Conservation (phyloP, 2,888 invertebrate genomes). For the Actias luna region DNA sequence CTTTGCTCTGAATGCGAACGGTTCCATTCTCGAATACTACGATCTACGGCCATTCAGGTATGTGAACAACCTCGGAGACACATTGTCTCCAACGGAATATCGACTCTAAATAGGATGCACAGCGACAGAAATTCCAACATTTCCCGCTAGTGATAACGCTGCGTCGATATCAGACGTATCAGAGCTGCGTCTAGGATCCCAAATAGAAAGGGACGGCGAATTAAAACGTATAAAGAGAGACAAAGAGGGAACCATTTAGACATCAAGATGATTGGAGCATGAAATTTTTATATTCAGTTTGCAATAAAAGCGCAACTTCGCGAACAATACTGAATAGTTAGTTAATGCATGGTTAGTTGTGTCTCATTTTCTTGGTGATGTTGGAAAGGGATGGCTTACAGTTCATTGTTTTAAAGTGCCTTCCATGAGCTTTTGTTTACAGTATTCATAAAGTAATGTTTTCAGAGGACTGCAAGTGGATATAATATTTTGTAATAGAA, state of each 20-base stretch:
- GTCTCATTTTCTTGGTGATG: slow-evolving; percentile 35
- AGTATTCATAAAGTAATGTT: slow-evolving; percentile 28
- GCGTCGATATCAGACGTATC: slow-evolving; percentile 67
- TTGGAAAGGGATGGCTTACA: slow-evolving; percentile 29
- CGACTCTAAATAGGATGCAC: slow-evolving; percentile 43
- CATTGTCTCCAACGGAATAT: slow-evolving; percentile 43
- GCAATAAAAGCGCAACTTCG: slow-evolving; percentile 66
- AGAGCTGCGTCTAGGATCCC: slow-evolving; percentile 76
- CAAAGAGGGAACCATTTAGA: slow-evolving; percentile 48
- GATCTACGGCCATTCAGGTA: slow-evolving; percentile 78
- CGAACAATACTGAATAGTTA: slow-evolving; percentile 53
- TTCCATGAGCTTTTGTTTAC: slow-evolving; percentile 31
- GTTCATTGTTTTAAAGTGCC: slow-evolving; percentile 38
- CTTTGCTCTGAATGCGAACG: slow-evolving; percentile 57
- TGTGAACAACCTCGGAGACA: slow-evolving; percentile 66
- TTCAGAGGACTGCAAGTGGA: slow-evolving; percentile 23
- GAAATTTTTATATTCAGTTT: slow-evolving; percentile 75
- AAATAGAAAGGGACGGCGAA: slow-evolving; percentile 52
- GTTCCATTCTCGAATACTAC: slow-evolving; percentile 74
- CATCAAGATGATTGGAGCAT: slow-evolving; percentile 76
- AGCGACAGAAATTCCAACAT: slow-evolving; percentile 43
- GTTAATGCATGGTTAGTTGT: slow-evolving; percentile 34
- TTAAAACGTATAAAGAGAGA: slow-evolving; percentile 31
- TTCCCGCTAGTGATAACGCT: slow-evolving; percentile 64
- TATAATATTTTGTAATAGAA: background rate